A percentile compares a stretch with the other conserved stretches of the same genome.
Conservation (phyloP, 2,888 invertebrate genomes). For the Ochropacha duplaris region DNA sequence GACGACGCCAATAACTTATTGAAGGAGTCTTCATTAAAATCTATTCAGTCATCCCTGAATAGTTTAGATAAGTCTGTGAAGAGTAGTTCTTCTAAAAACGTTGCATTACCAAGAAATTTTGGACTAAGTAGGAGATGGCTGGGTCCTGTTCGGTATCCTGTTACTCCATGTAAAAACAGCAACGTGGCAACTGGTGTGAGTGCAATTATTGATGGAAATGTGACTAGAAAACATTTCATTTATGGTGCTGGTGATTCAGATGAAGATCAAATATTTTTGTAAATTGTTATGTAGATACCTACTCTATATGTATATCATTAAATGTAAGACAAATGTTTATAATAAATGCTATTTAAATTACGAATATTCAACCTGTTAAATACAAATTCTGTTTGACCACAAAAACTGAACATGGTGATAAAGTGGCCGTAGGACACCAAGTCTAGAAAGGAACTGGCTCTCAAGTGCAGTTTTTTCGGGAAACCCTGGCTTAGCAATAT, state of each 20-base stretch:
- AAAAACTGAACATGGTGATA: too few species aligned
- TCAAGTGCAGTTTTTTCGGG: too few species aligned
- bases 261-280: constrained; percentile 86
- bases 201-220: constrained; percentile 63
- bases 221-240: constrained; percentile 70
- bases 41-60: constrained; percentile 67
- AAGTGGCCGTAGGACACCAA: too few species aligned
- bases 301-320: constrained; percentile 23
- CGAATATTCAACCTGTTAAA: too few species aligned
- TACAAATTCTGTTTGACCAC: too few species aligned
- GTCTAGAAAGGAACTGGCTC: too few species aligned
- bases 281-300: constrained; percentile 26
- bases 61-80: constrained; percentile 64
- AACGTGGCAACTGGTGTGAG: constrained; percentile 43
- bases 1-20: constrained; percentile 47
- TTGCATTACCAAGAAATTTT: constrained; percentile 83
- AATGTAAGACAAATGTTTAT: constrained; percentile 18
- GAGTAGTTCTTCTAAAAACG: constrained; percentile 61
- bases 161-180: constrained; percentile 84
- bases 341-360: constrained; percentile 27
- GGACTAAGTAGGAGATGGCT: constrained; percentile 84
- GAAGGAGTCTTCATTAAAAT: constrained; percentile 65
- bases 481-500: too few species aligned
- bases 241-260: constrained; percentile 82
- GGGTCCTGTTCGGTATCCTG: constrained; percentile 85